Evolutionary conservation across 2,888 invertebrate species (phyloP).

Genomic region (Ophion obscuratus): DNA sequence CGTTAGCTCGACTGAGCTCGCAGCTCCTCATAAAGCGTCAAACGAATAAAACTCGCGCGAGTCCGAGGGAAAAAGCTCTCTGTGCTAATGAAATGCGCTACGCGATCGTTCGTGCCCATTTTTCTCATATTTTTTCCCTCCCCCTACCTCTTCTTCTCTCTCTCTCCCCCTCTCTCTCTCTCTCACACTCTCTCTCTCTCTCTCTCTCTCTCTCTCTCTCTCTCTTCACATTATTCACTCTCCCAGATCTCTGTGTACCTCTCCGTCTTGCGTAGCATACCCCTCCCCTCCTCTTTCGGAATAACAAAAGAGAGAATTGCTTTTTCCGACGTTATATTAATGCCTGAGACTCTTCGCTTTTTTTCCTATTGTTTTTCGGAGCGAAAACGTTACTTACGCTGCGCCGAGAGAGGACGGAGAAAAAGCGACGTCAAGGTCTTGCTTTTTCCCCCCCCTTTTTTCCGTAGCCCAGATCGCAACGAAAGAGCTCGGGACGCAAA

Average conservation of each 20-base stretch:
- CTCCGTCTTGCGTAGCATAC: conserved; percentile 6
- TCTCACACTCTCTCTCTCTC: too few species aligned
- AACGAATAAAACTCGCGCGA: conserved; percentile 42
- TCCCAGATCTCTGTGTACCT: conserved; percentile 31
- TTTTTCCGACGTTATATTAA: conserved; percentile 64
- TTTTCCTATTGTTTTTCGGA: conserved; percentile 16
- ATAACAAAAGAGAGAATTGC: conserved; percentile 59
- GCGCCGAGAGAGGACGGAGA: conserved; percentile 33
- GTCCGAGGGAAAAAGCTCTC: conserved; percentile 60
- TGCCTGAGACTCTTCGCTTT: conserved; percentile 41
- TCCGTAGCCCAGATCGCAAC: background rate
- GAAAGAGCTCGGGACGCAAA: background rate
- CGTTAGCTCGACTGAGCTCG: conserved; percentile 36
- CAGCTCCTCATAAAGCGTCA: conserved; percentile 41
- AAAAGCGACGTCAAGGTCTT: conserved; percentile 48
- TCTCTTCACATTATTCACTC: conserved; percentile 5
- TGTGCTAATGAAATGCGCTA: conserved; percentile 67
- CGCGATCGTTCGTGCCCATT: conserved; percentile 58
- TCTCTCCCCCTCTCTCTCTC: background rate
- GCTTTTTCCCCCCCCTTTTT: background rate
- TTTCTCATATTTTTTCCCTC: conserved; percentile 31
- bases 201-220: conserved; percentile 1
- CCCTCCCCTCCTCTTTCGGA: conserved; percentile 24
- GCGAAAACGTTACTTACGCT: conserved; percentile 50
- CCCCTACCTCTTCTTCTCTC: background rate